Evolutionary conservation across 2,113 vertebrate genomes (phyloP).

Genomic region (Pseudonaja textilis): DNA sequence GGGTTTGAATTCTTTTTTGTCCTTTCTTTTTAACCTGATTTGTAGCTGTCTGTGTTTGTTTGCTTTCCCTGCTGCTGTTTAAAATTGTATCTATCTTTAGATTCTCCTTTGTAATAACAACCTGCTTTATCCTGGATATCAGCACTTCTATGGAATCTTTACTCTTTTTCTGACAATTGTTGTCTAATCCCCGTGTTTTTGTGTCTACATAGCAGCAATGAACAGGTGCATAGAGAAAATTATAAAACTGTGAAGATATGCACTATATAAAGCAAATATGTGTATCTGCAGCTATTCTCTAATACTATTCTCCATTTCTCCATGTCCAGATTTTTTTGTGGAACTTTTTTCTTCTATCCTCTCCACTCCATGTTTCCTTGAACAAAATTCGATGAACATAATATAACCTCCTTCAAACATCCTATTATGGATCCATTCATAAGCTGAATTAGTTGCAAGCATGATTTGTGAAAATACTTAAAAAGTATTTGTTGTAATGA

Average conservation of each 20-base stretch:
- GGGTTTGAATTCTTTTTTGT: not conserved
- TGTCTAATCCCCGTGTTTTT: not conserved
- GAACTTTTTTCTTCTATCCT: not conserved
- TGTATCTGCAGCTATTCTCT: not conserved
- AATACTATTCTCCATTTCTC: not conserved
- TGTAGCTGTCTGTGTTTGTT: not conserved
- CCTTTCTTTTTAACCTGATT: not conserved
- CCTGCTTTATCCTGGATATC: not conserved
- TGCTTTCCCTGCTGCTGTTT: not conserved
- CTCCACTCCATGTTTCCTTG: not conserved
- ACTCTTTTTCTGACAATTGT: not conserved
- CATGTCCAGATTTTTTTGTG: not conserved
- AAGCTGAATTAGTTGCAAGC: not conserved
- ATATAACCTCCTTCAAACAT: not conserved
- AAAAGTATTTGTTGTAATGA: not conserved
- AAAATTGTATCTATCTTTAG: not conserved
- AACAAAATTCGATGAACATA: slow-evolving; percentile 2
- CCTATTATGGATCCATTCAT: not conserved
- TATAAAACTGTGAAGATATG: not conserved
- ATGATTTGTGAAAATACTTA: not conserved
- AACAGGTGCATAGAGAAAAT: not conserved
- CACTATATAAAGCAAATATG: not conserved
- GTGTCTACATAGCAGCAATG: not conserved
- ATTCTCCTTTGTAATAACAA: not conserved
- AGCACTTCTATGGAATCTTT: not conserved